phyloP scores from a whole-genome alignment of 2,888 invertebrate species.

The Scaptomyza reducta region DNA sequence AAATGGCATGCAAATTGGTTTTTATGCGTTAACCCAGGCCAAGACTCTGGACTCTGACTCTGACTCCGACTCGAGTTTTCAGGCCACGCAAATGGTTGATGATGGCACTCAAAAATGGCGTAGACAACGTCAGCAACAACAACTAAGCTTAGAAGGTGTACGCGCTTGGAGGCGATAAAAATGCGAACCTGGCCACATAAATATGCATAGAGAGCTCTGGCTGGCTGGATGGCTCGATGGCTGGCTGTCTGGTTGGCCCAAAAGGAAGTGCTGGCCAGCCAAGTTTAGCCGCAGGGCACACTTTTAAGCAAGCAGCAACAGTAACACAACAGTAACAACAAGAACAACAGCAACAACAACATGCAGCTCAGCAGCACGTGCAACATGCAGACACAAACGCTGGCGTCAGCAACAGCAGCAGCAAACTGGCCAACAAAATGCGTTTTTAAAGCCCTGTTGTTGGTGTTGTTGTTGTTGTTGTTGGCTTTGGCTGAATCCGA shows the following conservation, averaged over 20 bases:
- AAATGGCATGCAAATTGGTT: conserved; percentile 80
- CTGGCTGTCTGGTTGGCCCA: conserved; percentile 19
- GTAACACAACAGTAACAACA: no score
- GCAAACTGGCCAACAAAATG: conserved; percentile 66
- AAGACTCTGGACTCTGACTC: conserved; percentile 15
- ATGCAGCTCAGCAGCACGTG: conserved; percentile 67
- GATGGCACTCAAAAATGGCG: conserved; percentile 79
- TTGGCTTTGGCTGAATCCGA: conserved; percentile 27
- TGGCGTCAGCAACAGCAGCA: conserved; percentile 70
- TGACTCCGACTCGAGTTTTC: conserved; percentile 12
- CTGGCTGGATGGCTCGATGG: conserved; percentile 1
- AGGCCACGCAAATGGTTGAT: conserved; percentile 67
- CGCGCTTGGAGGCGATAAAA: conserved; percentile 65
- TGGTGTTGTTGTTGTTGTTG: conserved; percentile 7
- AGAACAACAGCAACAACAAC: conserved; percentile 41
- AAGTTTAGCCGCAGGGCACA: conserved; percentile 76
- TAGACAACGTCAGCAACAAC: conserved; percentile 59
- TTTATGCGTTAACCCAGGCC: conserved; percentile 70
- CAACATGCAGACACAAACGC: conserved; percentile 63
- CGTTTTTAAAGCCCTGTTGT: conserved; percentile 67
- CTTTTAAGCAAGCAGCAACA: conserved; percentile 63
- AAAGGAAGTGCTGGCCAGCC: conserved; percentile 70
- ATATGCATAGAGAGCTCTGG: conserved; percentile 69
- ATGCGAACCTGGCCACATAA: conserved; percentile 65
- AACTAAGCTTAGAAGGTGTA: conserved; percentile 60